These are phyloP conservation scores for Brachionus calyciflorus DNA, from an alignment of 1,140 invertebrate species.

Conservation along the genomic window DNA sequence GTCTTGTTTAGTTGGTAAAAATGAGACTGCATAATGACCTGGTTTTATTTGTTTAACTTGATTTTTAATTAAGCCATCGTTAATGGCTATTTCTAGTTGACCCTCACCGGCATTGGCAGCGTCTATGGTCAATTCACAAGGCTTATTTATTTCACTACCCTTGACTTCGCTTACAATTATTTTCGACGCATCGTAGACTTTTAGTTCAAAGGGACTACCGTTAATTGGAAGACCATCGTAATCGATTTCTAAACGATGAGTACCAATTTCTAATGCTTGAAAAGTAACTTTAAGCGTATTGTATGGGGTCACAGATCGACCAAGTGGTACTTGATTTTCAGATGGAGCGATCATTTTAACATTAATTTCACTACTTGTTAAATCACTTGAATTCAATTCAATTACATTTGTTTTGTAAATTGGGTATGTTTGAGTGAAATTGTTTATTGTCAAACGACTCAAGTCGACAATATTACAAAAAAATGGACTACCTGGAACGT, in stretches of 20 bases:
- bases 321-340: not conserved
- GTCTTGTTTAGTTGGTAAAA: conserved; percentile 84
- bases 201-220: conserved; percentile 36
- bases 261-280: conserved; percentile 33
- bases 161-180: conserved; percentile 32
- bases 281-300: conserved; percentile 40
- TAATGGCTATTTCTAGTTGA: conserved; percentile 47
- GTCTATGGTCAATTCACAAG: conserved; percentile 71
- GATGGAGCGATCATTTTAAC: conserved; percentile 3
- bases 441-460: conserved; percentile 49
- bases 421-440: conserved; percentile 19
- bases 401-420: conserved; percentile 11
- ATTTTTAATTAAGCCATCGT: conserved; percentile 42
- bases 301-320: not conserved
- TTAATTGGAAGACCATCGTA: conserved; percentile 24
- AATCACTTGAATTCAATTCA: not conserved
- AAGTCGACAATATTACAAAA: conserved; percentile 50
- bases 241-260: conserved; percentile 5
- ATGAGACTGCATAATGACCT: conserved; percentile 65
- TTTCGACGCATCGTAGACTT: conserved; percentile 26
- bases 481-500: conserved; percentile 51
- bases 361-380: conserved; percentile 9
- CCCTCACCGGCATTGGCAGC: conserved; percentile 82
- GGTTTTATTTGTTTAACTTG: conserved; percentile 44
- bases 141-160: conserved; percentile 10